Percentiles rank a stretch among this genome's conserved stretches.
Conservation (phyloP, 2,797 vertebrate species). For the Spondyliosoma cantharus region DNA sequence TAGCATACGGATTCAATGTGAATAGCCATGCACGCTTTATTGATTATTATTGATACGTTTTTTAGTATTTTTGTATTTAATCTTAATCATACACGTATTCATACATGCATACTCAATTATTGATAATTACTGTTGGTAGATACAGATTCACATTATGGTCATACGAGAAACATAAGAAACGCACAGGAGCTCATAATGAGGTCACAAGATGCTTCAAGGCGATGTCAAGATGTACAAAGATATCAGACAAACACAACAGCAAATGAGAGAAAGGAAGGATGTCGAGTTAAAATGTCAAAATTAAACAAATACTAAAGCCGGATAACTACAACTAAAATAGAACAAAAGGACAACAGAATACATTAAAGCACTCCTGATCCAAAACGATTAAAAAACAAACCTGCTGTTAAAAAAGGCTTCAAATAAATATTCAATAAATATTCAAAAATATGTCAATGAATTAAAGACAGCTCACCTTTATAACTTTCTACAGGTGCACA, state of each 20-base stretch:
- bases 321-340: background rate
- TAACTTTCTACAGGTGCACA: background rate
- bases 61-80: background rate
- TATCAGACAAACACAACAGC: too few relatives aligned
- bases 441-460: background rate
- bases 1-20: slow-evolving; percentile 24
- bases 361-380: background rate
- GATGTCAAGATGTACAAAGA: too few relatives aligned
- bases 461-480: background rate
- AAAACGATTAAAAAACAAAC: background rate
- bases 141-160: background rate
- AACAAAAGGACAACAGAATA: too few relatives aligned
- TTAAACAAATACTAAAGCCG: too few relatives aligned
- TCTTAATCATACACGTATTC: too few relatives aligned
- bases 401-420: background rate
- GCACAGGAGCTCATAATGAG: background rate
- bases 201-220: background rate
- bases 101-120: too few relatives aligned
- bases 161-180: slow-evolving; percentile 8
- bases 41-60: slow-evolving; percentile 31
- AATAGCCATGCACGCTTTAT: slow-evolving; percentile 24
- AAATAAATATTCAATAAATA: too few relatives aligned
- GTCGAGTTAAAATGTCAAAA: background rate
- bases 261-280: too few relatives aligned
- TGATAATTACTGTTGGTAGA: too few relatives aligned